phyloP scores from a whole-genome alignment of 1,140 invertebrate genomes.

The Parapsyche elsis region DNA sequence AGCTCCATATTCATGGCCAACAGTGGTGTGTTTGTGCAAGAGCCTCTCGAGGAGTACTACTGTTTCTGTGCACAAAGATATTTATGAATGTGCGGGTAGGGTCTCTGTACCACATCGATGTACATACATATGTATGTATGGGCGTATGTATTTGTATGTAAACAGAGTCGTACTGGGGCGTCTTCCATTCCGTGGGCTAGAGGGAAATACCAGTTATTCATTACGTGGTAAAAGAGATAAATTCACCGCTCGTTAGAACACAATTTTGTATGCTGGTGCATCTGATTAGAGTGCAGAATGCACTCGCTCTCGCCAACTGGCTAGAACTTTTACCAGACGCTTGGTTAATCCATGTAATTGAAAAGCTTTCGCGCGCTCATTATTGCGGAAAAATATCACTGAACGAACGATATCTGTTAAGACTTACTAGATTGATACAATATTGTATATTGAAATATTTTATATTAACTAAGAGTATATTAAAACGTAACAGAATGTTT shows the following conservation, averaged over 20 bases:
- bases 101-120: background rate
- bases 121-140: background rate
- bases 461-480: no score
- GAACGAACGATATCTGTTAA: no score
- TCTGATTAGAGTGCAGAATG: slow-evolving; percentile 13
- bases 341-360: slow-evolving; percentile 8
- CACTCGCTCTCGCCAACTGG: background rate
- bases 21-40: background rate
- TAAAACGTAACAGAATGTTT: no score
- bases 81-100: background rate
- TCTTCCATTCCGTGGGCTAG: background rate
- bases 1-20: no score
- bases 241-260: slow-evolving; percentile 29
- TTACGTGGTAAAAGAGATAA: slow-evolving; percentile 37
- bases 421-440: no score
- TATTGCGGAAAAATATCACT: background rate
- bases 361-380: slow-evolving; percentile 16
- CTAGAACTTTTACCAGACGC: background rate
- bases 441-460: no score
- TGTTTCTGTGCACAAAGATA: background rate
- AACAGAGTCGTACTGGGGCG: background rate
- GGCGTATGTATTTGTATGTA: no score
- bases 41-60: background rate
- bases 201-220: slow-evolving; percentile 34
- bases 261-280: background rate